phyloP scores from a whole-genome alignment of 2,113 vertebrate genomes.

The Tinamus guttatus region DNA sequence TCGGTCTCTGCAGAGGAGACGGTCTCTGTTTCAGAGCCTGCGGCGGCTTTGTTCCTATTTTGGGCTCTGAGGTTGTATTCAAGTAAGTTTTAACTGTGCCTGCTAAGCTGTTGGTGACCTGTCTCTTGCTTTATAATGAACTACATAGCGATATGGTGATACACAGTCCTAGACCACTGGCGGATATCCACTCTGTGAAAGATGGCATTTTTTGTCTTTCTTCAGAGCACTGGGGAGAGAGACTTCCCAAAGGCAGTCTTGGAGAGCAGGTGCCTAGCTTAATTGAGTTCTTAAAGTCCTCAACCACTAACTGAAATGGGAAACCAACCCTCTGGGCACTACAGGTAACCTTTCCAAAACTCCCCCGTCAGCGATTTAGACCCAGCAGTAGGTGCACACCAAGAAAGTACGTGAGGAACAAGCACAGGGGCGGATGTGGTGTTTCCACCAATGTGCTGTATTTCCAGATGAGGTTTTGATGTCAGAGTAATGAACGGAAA shows the following conservation, averaged over 20 bases:
- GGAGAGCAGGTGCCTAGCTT: neutral
- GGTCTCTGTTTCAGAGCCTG: neutral
- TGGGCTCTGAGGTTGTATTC: neutral
- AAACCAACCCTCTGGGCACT: neutral
- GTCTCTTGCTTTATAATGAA: neutral
- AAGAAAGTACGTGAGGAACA: neutral
- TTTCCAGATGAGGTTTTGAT: neutral
- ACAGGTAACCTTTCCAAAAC: neutral
- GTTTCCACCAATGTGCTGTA: neutral
- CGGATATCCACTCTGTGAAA: neutral
- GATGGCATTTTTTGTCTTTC: neutral
- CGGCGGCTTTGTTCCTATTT: neutral
- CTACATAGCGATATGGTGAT: neutral
- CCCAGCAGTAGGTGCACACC: neutral
- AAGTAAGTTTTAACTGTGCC: neutral
- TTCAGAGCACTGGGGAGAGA: neutral
- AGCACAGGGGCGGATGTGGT: neutral
- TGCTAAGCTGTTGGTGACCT: neutral
- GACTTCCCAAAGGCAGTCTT: neutral
- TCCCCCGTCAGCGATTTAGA: neutral
- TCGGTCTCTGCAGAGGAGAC: neutral
- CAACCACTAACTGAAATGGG: neutral
- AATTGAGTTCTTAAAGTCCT: neutral
- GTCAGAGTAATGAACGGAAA: neutral
- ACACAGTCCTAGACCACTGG: neutral